These are phyloP conservation scores for Cervus canadensis DNA, from an alignment of 2,113 vertebrate genomes.

Conservation along the genomic window DNA sequence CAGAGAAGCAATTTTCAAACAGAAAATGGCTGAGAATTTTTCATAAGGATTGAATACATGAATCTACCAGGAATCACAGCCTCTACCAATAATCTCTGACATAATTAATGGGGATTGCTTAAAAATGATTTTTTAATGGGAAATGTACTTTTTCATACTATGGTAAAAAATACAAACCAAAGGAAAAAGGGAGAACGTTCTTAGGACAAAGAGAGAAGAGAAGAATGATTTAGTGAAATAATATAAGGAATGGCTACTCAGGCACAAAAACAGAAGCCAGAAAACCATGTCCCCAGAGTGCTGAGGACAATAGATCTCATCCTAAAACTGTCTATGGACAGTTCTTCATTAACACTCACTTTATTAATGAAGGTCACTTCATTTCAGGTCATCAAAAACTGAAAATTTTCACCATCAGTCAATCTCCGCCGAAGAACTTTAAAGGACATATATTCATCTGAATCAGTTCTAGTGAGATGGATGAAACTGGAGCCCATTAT, in stretches of 20 bases:
- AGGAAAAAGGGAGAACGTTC: neutral
- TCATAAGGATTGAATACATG: neutral
- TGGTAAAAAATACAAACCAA: neutral
- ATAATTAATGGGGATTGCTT: neutral
- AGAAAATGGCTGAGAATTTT: neutral
- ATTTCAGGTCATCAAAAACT: neutral
- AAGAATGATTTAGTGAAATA: neutral
- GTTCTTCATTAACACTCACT: too few relatives aligned
- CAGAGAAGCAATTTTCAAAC: neutral
- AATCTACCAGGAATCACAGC: neutral
- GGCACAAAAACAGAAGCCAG: neutral
- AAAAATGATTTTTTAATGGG: neutral
- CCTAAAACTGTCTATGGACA: neutral
- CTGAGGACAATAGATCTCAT: neutral
- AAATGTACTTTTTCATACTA: neutral
- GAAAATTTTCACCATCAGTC: neutral
- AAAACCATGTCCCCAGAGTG: neutral
- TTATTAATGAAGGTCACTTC: neutral
- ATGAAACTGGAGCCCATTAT: too few relatives aligned
- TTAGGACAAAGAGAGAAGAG: neutral
- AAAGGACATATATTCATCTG: neutral
- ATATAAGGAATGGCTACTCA: neutral
- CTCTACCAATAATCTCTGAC: neutral
- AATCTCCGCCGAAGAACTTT: neutral
- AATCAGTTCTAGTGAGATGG: too few relatives aligned